These are phyloP conservation scores for Actinopyga echinites DNA, from an alignment of 53 echinoderm and acorn worm species.

Conservation along the genomic window DNA sequence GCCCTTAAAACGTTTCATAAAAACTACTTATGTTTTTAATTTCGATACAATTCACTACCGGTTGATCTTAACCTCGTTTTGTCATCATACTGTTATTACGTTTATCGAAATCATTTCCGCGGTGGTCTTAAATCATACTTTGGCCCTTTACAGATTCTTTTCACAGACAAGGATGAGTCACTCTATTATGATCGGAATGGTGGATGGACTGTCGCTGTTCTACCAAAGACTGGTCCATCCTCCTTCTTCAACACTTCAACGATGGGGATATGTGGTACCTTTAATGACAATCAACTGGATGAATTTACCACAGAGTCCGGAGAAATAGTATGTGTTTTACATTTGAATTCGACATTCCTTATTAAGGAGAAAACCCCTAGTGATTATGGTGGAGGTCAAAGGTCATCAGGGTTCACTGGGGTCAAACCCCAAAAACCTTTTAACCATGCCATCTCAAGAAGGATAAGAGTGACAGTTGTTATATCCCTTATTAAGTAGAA, in stretches of 20 bases:
- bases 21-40: no score
- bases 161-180: not conserved
- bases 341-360: no score
- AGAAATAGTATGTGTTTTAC: not conserved
- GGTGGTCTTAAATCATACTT: not conserved
- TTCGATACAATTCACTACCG: no score
- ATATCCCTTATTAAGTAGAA: no score
- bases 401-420: no score
- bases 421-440: no score
- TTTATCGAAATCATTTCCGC: not conserved
- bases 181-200: not conserved
- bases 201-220: not conserved
- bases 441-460: no score
- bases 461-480: no score
- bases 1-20: no score
- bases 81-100: not conserved
- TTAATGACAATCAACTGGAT: slow-evolving; percentile 9
- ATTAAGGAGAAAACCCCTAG: no score
- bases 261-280: not conserved
- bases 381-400: no score
- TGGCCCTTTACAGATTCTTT: not conserved
- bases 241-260: not conserved
- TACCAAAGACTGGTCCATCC: not conserved
- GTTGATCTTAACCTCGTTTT: no score
- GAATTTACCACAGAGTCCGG: not conserved